These are phyloP conservation scores for Dinothrombium tinctorium DNA, from an alignment of 1,140 invertebrate genomes.

Conservation along the genomic window DNA sequence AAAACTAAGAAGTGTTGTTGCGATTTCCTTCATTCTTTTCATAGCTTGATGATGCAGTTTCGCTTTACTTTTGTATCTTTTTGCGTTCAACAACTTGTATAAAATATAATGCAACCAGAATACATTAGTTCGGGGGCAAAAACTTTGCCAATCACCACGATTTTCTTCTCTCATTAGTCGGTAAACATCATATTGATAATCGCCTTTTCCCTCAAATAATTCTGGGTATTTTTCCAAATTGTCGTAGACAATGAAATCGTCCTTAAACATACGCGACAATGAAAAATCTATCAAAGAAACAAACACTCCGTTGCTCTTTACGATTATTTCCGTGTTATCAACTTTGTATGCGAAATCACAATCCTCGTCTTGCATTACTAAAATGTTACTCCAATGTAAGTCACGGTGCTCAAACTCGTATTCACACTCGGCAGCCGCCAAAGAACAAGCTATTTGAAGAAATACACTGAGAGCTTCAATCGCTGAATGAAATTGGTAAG, in stretches of 20 bases:
- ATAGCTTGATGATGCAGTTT: not conserved
- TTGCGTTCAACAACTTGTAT: slow-evolving; percentile 36
- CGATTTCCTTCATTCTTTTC: not conserved
- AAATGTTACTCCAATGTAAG: slow-evolving; percentile 26
- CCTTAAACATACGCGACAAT: slow-evolving; percentile 9
- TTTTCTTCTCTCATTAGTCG: slow-evolving; percentile 47
- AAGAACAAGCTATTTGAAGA: slow-evolving; percentile 20
- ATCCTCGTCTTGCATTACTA: slow-evolving; percentile 18
- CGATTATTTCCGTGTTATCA: not conserved
- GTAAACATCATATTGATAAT: slow-evolving; percentile 87
- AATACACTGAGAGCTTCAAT: slow-evolving; percentile 32
- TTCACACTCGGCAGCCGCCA: slow-evolving; percentile 23
- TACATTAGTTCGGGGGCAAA: slow-evolving; percentile 57
- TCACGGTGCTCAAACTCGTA: slow-evolving; percentile 29
- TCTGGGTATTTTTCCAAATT: slow-evolving; percentile 51
- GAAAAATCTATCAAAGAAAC: slow-evolving; percentile 12
- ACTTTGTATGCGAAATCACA: slow-evolving; percentile 2
- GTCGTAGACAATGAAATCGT: slow-evolving; percentile 41
- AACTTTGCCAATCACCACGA: slow-evolving; percentile 50
- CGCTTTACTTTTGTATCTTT: slow-evolving; percentile 1
- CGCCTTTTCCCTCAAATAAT: slow-evolving; percentile 46
- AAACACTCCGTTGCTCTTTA: slow-evolving; percentile 8
- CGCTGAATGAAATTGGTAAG: slow-evolving; percentile 42
- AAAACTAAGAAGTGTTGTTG: not conserved
- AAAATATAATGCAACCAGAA: slow-evolving; percentile 67